phyloP scores from a whole-genome alignment of 2,888 invertebrate species.

The Phania funesta region DNA sequence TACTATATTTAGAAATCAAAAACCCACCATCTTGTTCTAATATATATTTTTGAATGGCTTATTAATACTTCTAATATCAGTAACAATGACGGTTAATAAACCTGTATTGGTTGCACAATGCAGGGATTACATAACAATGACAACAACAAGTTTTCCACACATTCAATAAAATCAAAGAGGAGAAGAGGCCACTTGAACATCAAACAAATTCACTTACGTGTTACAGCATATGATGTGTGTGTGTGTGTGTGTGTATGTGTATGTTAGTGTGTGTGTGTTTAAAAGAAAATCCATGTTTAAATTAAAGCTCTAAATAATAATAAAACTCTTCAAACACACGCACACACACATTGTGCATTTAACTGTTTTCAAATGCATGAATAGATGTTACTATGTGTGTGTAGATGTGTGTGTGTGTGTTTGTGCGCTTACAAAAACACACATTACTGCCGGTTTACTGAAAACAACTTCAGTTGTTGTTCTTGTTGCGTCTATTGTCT shows the following conservation, averaged over 20 bases:
- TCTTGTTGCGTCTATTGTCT: conserved; percentile 11
- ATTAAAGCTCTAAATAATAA: neutral
- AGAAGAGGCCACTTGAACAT: conserved; percentile 28
- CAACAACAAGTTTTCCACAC: conserved; percentile 6
- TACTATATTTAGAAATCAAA: too few species aligned
- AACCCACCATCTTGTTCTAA: too few species aligned
- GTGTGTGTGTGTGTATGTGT: neutral
- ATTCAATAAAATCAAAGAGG: neutral
- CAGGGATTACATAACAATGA: conserved; percentile 15
- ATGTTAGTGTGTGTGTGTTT: neutral
- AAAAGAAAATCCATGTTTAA: conserved; percentile 19
- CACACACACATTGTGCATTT: neutral
- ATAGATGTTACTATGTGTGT: neutral
- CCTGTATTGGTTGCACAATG: conserved; percentile 10
- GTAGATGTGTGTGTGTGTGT: neutral
- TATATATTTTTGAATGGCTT: too few species aligned
- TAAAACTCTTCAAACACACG: too few species aligned
- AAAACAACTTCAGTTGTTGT: conserved; percentile 12
- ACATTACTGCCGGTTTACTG: conserved; percentile 13
- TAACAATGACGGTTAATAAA: neutral
- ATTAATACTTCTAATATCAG: neutral
- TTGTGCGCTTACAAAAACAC: neutral
- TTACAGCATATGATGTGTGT: neutral
- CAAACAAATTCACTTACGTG: conserved; percentile 19
- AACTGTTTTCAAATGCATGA: too few species aligned